A percentile compares a stretch with the other conserved stretches of the same genome.
Evolutionary conservation across 2,113 vertebrate genomes (phyloP).

Genomic region (Engystomops pustulosus): DNA sequence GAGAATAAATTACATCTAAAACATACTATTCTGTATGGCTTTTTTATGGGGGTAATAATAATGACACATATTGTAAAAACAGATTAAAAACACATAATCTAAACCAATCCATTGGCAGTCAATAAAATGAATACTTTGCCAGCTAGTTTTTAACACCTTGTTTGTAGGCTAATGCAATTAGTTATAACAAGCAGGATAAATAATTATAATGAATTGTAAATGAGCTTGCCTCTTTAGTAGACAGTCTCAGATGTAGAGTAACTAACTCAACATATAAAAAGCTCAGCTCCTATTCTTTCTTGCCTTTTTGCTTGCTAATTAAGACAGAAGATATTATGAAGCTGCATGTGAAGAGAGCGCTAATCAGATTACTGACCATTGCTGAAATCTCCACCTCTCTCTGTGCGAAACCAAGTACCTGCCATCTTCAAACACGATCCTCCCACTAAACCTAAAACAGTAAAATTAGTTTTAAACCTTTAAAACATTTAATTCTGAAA

Average conservation of each 20-base stretch:
- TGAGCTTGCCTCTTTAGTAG: not conserved
- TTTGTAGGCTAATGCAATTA: constrained; percentile 29
- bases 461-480: constrained; percentile 60
- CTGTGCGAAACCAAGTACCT: constrained; percentile 51
- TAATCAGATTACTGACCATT: not conserved
- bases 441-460: constrained; percentile 54
- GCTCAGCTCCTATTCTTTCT: not conserved
- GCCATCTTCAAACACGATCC: constrained; percentile 32
- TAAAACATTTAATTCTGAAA: constrained; percentile 62
- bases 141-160: not conserved
- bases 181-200: constrained; percentile 4
- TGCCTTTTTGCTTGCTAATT: constrained; percentile 42
- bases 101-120: not conserved
- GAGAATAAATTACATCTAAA: not conserved
- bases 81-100: constrained; percentile 61
- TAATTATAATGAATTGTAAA: constrained; percentile 6
- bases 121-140: not conserved
- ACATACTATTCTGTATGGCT: not conserved
- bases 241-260: not conserved
- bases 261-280: constrained; percentile 32
- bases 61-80: not conserved
- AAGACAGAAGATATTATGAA: constrained; percentile 35
- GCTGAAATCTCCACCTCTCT: not conserved
- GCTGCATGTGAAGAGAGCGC: not conserved
- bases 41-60: constrained; percentile 38